phyloP scores from a whole-genome alignment of 2,797 vertebrate species.

The Margarornis squamiger region DNA sequence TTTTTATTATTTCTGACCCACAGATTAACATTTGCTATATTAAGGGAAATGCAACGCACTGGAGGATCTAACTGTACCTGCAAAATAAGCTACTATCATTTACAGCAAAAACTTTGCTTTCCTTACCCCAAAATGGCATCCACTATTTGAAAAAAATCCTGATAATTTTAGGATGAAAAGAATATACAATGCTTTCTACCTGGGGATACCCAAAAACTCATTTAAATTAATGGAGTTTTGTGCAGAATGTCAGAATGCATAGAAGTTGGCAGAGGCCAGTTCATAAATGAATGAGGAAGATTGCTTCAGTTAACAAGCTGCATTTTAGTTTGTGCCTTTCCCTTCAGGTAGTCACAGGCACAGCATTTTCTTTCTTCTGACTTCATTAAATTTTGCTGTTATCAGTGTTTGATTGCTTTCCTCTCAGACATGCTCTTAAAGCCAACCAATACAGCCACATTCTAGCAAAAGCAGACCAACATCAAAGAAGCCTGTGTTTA shows the following conservation, averaged over 20 bases:
- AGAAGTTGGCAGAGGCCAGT: not conserved
- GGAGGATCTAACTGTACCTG: not conserved
- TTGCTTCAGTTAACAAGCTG: not conserved
- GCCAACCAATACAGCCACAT: not conserved
- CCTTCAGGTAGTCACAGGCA: not conserved
- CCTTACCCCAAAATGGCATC: not conserved
- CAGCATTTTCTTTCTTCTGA: not conserved
- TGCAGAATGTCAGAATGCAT: not conserved
- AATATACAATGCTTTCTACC: not conserved
- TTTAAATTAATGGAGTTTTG: not conserved
- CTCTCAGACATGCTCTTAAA: not conserved
- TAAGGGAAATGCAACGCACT: not conserved
- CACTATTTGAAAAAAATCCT: not conserved
- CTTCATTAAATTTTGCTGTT: slow-evolving; percentile 4
- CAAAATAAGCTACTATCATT: not conserved
- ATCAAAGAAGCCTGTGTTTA: not conserved
- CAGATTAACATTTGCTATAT: not conserved
- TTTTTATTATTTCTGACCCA: not conserved
- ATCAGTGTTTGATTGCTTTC: not conserved
- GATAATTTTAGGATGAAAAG: not conserved
- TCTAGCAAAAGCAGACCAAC: not conserved
- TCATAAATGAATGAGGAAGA: not conserved
- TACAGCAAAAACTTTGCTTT: not conserved
- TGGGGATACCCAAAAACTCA: not conserved
- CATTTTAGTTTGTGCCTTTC: not conserved